Conservation (phyloP, 1,140 invertebrate species). For the Melanaphis sacchari region DNA sequence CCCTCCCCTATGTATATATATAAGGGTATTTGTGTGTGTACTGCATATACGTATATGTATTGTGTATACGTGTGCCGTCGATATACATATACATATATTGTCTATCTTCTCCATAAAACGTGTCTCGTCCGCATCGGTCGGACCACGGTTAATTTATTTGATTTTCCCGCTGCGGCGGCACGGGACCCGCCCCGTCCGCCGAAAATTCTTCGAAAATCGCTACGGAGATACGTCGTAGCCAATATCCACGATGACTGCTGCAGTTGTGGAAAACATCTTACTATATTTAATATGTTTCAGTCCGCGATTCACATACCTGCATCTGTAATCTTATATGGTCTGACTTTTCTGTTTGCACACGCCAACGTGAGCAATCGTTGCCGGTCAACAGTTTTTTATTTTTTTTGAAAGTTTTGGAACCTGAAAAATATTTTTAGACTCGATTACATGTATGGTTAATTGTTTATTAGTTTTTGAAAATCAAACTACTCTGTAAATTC, state of each 20-base stretch:
- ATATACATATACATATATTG: not conserved
- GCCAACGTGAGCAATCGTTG: not conserved
- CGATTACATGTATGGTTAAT: no score
- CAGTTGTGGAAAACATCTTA: not conserved
- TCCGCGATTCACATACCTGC: not conserved
- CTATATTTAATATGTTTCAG: not conserved
- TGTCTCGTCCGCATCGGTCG: not conserved
- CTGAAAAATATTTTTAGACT: no score
- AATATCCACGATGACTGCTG: no score
- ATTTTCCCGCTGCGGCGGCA: not conserved
- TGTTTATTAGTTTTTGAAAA: no score
- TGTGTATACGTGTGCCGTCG: no score
- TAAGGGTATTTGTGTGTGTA: no score
- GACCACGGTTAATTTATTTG: slow-evolving; percentile 36
- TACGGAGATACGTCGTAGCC: not conserved
- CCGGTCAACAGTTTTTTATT: no score
- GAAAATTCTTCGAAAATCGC: not conserved
- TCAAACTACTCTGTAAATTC: no score
- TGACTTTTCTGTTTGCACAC: not conserved
- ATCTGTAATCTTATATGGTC: not conserved
- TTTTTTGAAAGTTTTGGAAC: no score
- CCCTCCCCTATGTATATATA: not conserved
- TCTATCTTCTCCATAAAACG: not conserved
- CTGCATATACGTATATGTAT: no score
- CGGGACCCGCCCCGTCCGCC: not conserved